These are phyloP conservation scores for Chiloscyllium plagiosum DNA, from an alignment of 2,113 vertebrate genomes.

Conservation along the genomic window DNA sequence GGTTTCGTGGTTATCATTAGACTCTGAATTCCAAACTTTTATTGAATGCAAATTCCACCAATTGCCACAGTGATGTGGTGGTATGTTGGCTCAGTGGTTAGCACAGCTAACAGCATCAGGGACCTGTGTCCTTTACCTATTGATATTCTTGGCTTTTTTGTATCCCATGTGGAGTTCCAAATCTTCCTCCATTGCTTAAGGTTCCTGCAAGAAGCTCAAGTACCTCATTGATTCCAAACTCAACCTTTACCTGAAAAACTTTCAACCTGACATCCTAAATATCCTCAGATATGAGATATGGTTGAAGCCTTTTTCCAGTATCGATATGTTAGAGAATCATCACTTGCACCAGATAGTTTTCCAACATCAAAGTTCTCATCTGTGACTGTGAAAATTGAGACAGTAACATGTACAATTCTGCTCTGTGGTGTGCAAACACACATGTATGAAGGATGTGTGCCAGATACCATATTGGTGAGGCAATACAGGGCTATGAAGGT, in stretches of 20 bases:
- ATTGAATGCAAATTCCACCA: too few relatives aligned
- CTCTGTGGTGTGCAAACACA: background rate
- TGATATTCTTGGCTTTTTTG: background rate
- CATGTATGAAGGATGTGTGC: background rate
- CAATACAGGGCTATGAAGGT: background rate
- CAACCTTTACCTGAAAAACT: background rate
- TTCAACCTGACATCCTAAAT: background rate
- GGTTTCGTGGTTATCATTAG: too few relatives aligned
- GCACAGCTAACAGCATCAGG: too few relatives aligned
- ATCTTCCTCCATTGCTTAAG: background rate
- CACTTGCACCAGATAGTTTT: background rate
- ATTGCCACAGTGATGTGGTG: too few relatives aligned
- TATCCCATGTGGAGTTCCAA: background rate
- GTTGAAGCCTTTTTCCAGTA: background rate
- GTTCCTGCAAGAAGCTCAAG: background rate
- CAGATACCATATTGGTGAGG: background rate
- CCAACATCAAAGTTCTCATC: background rate
- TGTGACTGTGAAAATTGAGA: background rate
- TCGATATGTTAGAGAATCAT: background rate
- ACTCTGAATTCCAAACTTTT: too few relatives aligned
- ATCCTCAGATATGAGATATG: too few relatives aligned
- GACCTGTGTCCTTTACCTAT: background rate
- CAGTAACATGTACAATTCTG: background rate
- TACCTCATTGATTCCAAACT: background rate
- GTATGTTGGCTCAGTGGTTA: too few relatives aligned